These are phyloP conservation scores for Eurystomus gularis DNA, from an alignment of 2,113 vertebrate genomes.

Conservation along the genomic window DNA sequence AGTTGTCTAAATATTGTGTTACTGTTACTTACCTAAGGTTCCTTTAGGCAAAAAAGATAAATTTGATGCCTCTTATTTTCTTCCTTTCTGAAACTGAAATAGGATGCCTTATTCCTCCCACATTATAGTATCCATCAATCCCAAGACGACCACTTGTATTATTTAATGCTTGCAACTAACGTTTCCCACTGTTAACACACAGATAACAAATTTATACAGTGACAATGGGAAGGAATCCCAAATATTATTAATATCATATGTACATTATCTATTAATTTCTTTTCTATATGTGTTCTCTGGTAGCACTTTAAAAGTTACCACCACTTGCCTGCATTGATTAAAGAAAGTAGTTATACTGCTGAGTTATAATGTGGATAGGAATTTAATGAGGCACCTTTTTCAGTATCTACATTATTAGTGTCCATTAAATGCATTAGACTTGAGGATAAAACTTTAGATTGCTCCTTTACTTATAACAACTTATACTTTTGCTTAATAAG, in stretches of 20 bases:
- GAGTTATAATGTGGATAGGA: neutral
- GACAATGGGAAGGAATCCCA: neutral
- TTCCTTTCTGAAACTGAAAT: neutral
- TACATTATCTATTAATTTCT: neutral
- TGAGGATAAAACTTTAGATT: neutral
- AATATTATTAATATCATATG: neutral
- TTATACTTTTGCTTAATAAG: neutral
- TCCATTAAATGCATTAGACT: neutral
- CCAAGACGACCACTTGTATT: neutral
- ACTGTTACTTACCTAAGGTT: neutral
- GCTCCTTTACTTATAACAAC: neutral
- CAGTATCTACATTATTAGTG: neutral
- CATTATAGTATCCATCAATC: neutral
- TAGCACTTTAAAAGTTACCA: neutral
- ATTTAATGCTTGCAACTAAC: neutral
- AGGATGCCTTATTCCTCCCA: neutral
- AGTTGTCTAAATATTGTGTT: neutral
- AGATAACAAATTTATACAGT: neutral
- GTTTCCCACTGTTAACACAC: neutral
- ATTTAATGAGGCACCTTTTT: neutral
- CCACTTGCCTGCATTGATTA: neutral
- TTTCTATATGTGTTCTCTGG: neutral
- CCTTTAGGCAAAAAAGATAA: neutral
- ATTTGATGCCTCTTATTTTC: neutral
- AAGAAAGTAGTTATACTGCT: neutral